Percentiles rank a stretch among this genome's conserved stretches.
Evolutionary conservation across 2,113 vertebrate species (phyloP).

Genomic region (Aptenodytes forsteri): DNA sequence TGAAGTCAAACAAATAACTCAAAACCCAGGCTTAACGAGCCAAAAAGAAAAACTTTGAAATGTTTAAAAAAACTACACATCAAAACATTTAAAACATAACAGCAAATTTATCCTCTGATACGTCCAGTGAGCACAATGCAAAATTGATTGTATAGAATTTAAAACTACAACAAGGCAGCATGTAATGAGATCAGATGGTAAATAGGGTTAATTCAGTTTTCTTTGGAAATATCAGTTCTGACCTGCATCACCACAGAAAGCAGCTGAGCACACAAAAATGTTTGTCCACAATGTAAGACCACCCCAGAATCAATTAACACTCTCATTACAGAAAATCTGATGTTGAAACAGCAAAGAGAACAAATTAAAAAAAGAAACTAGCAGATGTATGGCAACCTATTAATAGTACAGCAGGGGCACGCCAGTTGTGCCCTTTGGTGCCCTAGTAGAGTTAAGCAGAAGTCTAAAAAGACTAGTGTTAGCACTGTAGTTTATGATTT

Average conservation of each 20-base stretch:
- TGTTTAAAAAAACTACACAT: background rate
- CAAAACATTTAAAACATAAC: background rate
- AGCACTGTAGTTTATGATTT: background rate
- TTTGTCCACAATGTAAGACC: background rate
- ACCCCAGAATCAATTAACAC: slow-evolving; percentile 11
- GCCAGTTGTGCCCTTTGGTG: background rate
- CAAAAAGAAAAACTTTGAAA: background rate
- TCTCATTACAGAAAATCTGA: background rate
- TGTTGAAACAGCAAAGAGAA: slow-evolving; percentile 4
- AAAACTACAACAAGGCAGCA: background rate
- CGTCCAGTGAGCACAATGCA: background rate
- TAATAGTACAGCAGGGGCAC: background rate
- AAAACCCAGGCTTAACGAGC: background rate
- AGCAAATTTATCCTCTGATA: background rate
- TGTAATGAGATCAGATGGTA: background rate
- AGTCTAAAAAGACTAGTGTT: background rate
- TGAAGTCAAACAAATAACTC: background rate
- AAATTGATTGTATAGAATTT: background rate
- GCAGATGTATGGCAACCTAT: background rate
- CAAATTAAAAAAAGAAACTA: background rate
- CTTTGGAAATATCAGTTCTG: background rate
- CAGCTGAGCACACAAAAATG: slow-evolving; percentile 1
- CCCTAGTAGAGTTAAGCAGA: background rate
- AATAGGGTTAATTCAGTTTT: background rate
- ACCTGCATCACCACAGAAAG: background rate